Conservation (phyloP, 2,797 vertebrate species). For the Menidia menidia region DNA sequence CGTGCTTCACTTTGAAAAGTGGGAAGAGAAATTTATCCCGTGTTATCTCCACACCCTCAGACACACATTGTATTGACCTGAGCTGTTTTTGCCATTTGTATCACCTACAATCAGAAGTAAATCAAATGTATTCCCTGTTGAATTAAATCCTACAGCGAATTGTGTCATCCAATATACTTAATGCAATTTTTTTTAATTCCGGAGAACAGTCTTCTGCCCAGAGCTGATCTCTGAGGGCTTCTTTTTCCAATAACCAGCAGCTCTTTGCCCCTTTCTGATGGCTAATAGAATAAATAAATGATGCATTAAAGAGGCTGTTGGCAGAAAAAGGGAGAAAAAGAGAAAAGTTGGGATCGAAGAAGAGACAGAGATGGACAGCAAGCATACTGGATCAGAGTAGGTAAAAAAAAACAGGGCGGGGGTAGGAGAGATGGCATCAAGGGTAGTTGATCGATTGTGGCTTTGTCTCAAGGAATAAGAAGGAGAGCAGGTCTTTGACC, state of each 20-base stretch:
- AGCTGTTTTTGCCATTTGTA: not conserved
- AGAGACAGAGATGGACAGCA: constrained; percentile 29
- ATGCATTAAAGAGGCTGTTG: constrained; percentile 51
- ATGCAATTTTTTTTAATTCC: constrained; percentile 35
- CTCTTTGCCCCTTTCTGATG: constrained; percentile 19
- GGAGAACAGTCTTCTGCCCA: constrained; percentile 28
- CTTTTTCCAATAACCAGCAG: constrained; percentile 33
- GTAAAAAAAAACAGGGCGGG: constrained; percentile 26
- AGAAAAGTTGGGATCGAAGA: constrained; percentile 8
- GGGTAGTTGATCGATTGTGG: constrained; percentile 47
- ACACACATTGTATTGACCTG: constrained; percentile 4
- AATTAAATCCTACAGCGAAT: constrained; percentile 33
- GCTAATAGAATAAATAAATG: constrained; percentile 65
- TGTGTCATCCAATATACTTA: constrained; percentile 20
- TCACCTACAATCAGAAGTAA: not conserved
- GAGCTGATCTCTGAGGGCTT: constrained; percentile 28
- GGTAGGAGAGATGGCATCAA: constrained; percentile 20
- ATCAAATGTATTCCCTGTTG: constrained; percentile 16
- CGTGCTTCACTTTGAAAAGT: constrained; percentile 15
- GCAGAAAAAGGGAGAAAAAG: constrained; percentile 3
- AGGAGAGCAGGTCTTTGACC: constrained; percentile 27
- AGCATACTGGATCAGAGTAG: constrained; percentile 26
- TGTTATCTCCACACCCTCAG: constrained; percentile 1
- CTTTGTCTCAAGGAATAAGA: constrained; percentile 40
- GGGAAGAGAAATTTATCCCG: not conserved